These are phyloP conservation scores for Drosophila longiperda DNA, from an alignment of 2,888 invertebrate species.

Conservation along the genomic window DNA sequence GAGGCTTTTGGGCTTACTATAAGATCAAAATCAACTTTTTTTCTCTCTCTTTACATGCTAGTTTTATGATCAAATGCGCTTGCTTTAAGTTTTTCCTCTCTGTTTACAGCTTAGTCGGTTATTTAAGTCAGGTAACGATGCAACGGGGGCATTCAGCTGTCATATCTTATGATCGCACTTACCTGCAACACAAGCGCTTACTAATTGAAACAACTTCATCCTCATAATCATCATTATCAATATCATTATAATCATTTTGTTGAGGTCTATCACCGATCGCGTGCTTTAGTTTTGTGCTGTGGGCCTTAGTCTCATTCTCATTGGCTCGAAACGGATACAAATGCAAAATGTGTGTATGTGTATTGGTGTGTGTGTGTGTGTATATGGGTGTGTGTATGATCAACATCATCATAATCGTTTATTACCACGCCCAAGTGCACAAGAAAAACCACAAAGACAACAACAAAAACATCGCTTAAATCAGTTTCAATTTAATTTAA, in stretches of 20 bases:
- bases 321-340: constrained; percentile 67
- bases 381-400: neutral
- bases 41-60: neutral
- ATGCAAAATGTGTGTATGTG: constrained; percentile 26
- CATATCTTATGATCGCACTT: constrained; percentile 30
- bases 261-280: constrained; percentile 43
- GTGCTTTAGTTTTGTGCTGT: constrained; percentile 41
- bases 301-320: constrained; percentile 35
- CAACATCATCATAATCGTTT: constrained; percentile 21
- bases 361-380: neutral
- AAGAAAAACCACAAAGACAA: constrained; percentile 13
- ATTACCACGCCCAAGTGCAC: constrained; percentile 58
- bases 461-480: constrained; percentile 34
- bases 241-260: constrained; percentile 14
- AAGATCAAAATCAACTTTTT: neutral
- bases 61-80: neutral
- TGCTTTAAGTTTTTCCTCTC: neutral
- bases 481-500: constrained; percentile 69
- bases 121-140: neutral
- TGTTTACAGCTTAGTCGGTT: neutral
- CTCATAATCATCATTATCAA: constrained; percentile 55
- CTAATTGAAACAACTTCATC: constrained; percentile 52
- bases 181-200: constrained; percentile 40
- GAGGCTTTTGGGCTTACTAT: neutral
- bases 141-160: constrained; percentile 5